Evolutionary conservation across 2,888 invertebrate genomes (phyloP), one percentile per base, ranked within the genome.

Genomic region (Mimumesa dahlbomi): DNA sequence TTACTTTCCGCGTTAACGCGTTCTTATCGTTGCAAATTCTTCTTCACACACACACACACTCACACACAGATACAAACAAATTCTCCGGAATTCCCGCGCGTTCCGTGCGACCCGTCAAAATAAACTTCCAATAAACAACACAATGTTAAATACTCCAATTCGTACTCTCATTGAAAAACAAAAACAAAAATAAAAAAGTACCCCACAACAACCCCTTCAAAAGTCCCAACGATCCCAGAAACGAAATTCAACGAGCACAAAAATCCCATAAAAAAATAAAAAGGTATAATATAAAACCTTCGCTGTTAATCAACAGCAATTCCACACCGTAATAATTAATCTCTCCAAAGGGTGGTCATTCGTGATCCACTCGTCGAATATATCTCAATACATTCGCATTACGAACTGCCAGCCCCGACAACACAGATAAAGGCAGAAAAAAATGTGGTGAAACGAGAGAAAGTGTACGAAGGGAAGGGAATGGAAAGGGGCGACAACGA

Each of bases 341-440:
- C 34, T n/a, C 34, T n/a, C 34, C 34, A 7, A 9, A n/a, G 1
- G n/a, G 34, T n/a, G n/a, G 3, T n/a, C n/a, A 34, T 11, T n/a
- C 34, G n/a, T n/a, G 3, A 34, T n/a, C 34, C n/a, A 7, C 0
- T 9, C 34, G 2, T 34, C 34, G 34, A 11, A 11, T 7, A 5
- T 25, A 25, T 14, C 21, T 19, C 43, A 16, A 48, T 29, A 48
- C 31, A 48, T 29, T 19, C 31, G 3, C 48, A 11, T 29, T 2
- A 16, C 11, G 34, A 19, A 52, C 38, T 38, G 38, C 14, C 19
- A 40, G 34, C 52, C 21, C 40, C 48, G 62, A 22, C 48, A 7
- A 7, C 21, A 7, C 21, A 19, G 62, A 63, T 25, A 75, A 59
- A 74, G 65, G 48, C 69, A 72, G 53, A 76, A 59, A n/a, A n/a